Conservation (phyloP, 2,888 invertebrate genomes). For the Caenorhabditis sinica region DNA sequence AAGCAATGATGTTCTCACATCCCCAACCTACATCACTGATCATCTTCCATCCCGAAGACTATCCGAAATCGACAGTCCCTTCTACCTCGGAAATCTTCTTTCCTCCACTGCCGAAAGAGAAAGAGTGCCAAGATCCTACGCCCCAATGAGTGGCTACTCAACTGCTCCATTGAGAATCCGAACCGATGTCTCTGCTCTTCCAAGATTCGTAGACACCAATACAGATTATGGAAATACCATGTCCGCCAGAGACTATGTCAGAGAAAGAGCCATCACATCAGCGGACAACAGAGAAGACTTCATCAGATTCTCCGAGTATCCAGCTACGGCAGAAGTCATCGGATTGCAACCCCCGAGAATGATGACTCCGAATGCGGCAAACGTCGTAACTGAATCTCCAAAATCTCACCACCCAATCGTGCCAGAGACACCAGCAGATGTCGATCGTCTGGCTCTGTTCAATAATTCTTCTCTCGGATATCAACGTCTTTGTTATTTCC, state of each 20-base stretch:
- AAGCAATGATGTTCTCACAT: conserved; percentile 49
- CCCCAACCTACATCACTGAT: conserved; percentile 58
- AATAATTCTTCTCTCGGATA: conserved; percentile 61
- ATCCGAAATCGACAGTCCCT: conserved; percentile 60
- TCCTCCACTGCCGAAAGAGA: conserved; percentile 47
- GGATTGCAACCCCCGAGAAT: conserved; percentile 54
- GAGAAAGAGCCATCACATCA: conserved; percentile 24
- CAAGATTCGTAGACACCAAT: conserved; percentile 47
- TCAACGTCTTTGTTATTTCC: conserved; percentile 55
- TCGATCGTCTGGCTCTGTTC: conserved; percentile 60
- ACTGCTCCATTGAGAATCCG: conserved; percentile 56
- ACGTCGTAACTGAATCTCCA: neutral
- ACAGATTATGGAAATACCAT: conserved; percentile 19
- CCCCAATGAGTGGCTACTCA: conserved; percentile 38
- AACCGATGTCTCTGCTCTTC: conserved; percentile 46
- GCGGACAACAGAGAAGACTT: conserved; percentile 34
- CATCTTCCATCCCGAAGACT: conserved; percentile 60
- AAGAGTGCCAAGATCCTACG: conserved; percentile 1
- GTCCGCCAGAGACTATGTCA: conserved; percentile 13
- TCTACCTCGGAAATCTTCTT: conserved; percentile 46
- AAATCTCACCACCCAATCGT: conserved; percentile 9
- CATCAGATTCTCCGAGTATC: conserved; percentile 50
- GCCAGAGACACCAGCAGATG: conserved; percentile 45
- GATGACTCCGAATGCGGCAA: conserved; percentile 13
- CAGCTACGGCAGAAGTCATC: conserved; percentile 57